These are phyloP conservation scores for Hofmannophila pseudospretella DNA, from an alignment of 2,888 invertebrate species.

Conservation along the genomic window DNA sequence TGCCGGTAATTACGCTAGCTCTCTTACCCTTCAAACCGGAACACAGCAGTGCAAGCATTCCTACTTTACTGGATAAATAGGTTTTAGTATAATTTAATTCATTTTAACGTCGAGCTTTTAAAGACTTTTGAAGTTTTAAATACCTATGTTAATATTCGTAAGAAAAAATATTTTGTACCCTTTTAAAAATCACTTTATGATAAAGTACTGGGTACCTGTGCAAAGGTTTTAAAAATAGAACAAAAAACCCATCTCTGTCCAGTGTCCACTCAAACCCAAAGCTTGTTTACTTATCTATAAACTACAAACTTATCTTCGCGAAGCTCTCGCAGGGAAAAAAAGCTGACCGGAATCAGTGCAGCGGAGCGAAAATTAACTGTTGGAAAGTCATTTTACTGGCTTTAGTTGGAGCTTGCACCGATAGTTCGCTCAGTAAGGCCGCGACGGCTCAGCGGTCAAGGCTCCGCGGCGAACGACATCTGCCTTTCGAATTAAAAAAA, in stretches of 20 bases:
- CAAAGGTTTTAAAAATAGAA: neutral
- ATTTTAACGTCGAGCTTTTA: too few relatives aligned
- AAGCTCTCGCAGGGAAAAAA: constrained; percentile 9
- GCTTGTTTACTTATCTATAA: constrained; percentile 10
- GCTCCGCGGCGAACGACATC: constrained; percentile 46
- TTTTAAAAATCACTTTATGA: neutral
- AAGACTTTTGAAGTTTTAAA: too few relatives aligned
- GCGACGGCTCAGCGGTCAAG: constrained; percentile 71
- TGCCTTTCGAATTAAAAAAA: constrained; percentile 30
- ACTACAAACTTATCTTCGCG: constrained; percentile 8
- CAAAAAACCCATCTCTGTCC: constrained; percentile 2
- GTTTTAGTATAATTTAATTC: too few relatives aligned
- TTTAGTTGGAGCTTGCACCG: constrained; percentile 40
- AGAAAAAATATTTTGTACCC: too few relatives aligned
- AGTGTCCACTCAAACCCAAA: neutral
- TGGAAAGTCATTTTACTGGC: constrained; percentile 67
- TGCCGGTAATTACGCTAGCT: too few relatives aligned
- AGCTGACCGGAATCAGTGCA: constrained; percentile 61
- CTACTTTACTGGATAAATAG: too few relatives aligned
- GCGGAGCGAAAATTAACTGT: constrained; percentile 72
- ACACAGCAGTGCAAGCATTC: too few relatives aligned
- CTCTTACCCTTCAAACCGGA: too few relatives aligned
- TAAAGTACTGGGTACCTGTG: neutral
- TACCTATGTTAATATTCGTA: too few relatives aligned
- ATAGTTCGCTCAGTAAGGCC: constrained; percentile 59